phyloP scores from a whole-genome alignment of 2,888 invertebrate genomes.

The Abrostola tripartita region DNA sequence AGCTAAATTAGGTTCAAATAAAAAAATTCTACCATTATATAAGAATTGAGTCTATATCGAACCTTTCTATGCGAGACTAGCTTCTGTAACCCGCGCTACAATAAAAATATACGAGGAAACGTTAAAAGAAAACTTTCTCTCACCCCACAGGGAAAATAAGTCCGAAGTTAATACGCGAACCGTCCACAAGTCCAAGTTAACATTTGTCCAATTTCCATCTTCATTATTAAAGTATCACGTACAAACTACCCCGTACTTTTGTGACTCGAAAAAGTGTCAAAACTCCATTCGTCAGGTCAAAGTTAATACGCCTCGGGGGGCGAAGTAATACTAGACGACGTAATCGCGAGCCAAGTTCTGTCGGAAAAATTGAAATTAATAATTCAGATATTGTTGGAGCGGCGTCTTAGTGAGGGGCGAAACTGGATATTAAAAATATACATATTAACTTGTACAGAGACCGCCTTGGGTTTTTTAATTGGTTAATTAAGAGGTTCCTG shows the following conservation, averaged over 20 bases:
- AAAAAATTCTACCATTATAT: too few species aligned
- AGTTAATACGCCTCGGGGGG: conserved; percentile 57
- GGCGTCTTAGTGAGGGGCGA: conserved; percentile 51
- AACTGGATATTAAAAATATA: conserved; percentile 57
- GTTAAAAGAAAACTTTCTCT: not conserved
- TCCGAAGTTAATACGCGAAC: conserved; percentile 40
- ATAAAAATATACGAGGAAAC: conserved; percentile 1
- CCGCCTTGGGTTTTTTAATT: conserved; percentile 12
- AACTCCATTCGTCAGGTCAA: conserved; percentile 60
- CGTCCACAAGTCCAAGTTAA: conserved; percentile 36
- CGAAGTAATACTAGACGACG: conserved; percentile 52
- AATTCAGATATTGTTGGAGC: conserved; percentile 63
- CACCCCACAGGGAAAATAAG: conserved; percentile 15
- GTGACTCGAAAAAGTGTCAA: conserved; percentile 57
- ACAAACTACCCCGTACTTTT: conserved; percentile 51
- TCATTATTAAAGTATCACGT: conserved; percentile 53
- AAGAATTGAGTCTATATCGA: too few species aligned
- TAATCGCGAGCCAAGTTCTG: conserved; percentile 62
- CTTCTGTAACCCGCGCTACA: not conserved
- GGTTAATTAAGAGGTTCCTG: conserved; percentile 8
- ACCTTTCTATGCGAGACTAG: too few species aligned
- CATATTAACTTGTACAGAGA: conserved; percentile 38
- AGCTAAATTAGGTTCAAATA: too few species aligned
- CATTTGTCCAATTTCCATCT: conserved; percentile 56
- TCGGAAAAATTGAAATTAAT: conserved; percentile 73